Evolutionary conservation across 2,797 vertebrate genomes (phyloP).

Genomic region (Pangasius djambal): DNA sequence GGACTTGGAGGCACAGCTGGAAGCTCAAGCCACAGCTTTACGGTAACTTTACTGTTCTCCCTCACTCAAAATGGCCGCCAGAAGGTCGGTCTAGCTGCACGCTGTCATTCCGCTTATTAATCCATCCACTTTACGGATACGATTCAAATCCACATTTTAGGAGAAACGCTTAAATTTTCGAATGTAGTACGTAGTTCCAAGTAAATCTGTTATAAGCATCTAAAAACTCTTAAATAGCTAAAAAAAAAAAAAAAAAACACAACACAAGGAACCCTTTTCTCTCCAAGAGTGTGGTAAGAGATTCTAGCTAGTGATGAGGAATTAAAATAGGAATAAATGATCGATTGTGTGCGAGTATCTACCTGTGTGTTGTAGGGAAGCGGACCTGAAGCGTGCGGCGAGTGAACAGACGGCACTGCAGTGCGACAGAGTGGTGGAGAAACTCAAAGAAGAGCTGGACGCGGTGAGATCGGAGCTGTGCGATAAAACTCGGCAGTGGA

Average conservation of each 20-base stretch:
- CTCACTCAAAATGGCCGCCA: not conserved
- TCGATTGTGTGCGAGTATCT: not conserved
- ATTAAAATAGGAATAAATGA: too few species aligned
- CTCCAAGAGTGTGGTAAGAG: not conserved
- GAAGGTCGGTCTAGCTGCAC: not conserved
- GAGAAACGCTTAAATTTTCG: not conserved
- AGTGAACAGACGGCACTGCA: constrained; percentile 71
- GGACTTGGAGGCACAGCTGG: constrained; percentile 77
- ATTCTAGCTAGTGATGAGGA: not conserved
- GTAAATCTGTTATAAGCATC: not conserved
- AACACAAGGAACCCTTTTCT: not conserved
- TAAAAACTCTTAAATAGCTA: not conserved
- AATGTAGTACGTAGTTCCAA: not conserved
- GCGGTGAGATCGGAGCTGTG: constrained; percentile 73
- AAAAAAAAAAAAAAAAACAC: too few species aligned
- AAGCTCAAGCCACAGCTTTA: constrained; percentile 65
- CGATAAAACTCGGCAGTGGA: constrained; percentile 75
- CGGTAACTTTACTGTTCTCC: constrained; percentile 25
- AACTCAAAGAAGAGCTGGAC: constrained; percentile 72
- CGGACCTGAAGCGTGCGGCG: constrained; percentile 75
- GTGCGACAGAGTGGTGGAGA: constrained; percentile 71
- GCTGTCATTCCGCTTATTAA: not conserved
- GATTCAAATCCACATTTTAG: too few species aligned
- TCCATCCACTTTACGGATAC: not conserved
- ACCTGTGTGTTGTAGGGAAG: constrained; percentile 66